phyloP scores from a whole-genome alignment of 1,140 invertebrate genomes.

The Pinna nobilis region DNA sequence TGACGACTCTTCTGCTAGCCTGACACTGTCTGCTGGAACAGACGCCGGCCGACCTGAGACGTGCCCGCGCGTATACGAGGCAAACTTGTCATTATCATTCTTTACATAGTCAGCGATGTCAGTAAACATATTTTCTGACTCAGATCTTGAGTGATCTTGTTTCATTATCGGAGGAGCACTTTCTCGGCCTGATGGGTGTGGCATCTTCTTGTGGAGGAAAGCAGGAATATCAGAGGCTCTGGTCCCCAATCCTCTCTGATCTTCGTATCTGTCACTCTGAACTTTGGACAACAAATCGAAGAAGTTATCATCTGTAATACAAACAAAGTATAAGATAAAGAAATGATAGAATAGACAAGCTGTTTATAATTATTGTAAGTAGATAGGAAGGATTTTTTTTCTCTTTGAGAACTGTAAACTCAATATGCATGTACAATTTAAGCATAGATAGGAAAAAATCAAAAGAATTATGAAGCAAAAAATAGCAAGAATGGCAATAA shows the following conservation, averaged over 20 bases:
- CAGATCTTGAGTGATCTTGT: conserved; percentile 28
- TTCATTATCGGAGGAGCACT: conserved; percentile 42
- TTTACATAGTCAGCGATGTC: conserved; percentile 46
- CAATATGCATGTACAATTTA: too few species aligned
- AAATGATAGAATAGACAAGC: neutral
- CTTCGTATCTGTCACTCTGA: conserved; percentile 84
- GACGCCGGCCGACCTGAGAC: conserved; percentile 20
- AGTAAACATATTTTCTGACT: conserved; percentile 42
- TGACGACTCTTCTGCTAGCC: conserved; percentile 2
- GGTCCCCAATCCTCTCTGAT: conserved; percentile 83
- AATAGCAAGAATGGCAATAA: neutral
- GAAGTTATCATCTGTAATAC: conserved; percentile 61
- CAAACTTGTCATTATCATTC: conserved; percentile 26
- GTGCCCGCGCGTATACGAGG: conserved; percentile 24
- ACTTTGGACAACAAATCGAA: conserved; percentile 85
- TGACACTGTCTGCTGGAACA: conserved; percentile 5
- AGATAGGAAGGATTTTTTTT: too few species aligned
- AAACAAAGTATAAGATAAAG: conserved; percentile 1
- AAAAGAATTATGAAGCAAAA: neutral
- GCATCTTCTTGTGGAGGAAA: conserved; percentile 38
- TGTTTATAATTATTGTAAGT: neutral
- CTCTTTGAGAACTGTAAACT: too few species aligned
- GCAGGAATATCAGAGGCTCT: conserved; percentile 44
- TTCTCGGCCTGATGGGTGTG: conserved; percentile 28
- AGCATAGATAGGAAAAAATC: too few species aligned